Percentiles rank a stretch among this genome's conserved stretches.
Evolutionary conservation across 2,113 vertebrate species (phyloP).

Genomic region (Opisthocomus hoazin): DNA sequence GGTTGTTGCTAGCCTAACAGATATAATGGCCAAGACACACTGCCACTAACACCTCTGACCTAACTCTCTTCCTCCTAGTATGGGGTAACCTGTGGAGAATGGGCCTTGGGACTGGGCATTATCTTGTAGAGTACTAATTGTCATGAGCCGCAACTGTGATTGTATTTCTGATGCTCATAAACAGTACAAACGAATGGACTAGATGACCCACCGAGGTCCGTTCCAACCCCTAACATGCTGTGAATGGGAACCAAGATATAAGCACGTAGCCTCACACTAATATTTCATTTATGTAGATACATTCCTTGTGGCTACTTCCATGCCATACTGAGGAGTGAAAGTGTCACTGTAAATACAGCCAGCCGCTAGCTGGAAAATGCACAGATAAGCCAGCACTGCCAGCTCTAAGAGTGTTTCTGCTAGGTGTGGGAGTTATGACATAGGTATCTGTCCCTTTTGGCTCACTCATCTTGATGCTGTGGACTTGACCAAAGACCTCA

Average conservation of each 20-base stretch:
- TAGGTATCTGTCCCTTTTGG: not conserved
- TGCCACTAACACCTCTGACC: not conserved
- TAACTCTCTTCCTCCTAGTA: not conserved
- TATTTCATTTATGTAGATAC: not conserved
- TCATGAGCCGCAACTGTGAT: not conserved
- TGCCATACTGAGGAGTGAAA: not conserved
- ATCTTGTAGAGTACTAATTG: not conserved
- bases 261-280: not conserved
- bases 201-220: too few species aligned
- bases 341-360: not conserved
- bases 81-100: fast-evolving
- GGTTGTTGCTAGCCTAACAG: not conserved
- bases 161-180: not conserved
- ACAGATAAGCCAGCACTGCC: fast-evolving
- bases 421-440: not conserved
- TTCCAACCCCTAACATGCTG: too few species aligned
- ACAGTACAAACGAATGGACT: fast-evolving
- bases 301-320: not conserved
- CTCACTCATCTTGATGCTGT: not conserved
- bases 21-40: not conserved
- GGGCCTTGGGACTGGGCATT: not conserved
- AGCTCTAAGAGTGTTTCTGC: not conserved
- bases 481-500: not conserved
- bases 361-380: not conserved
- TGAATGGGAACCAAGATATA: not conserved